Evolutionary conservation across 2,888 invertebrate species (phyloP).

Genomic region (Lasius fuliginosus): DNA sequence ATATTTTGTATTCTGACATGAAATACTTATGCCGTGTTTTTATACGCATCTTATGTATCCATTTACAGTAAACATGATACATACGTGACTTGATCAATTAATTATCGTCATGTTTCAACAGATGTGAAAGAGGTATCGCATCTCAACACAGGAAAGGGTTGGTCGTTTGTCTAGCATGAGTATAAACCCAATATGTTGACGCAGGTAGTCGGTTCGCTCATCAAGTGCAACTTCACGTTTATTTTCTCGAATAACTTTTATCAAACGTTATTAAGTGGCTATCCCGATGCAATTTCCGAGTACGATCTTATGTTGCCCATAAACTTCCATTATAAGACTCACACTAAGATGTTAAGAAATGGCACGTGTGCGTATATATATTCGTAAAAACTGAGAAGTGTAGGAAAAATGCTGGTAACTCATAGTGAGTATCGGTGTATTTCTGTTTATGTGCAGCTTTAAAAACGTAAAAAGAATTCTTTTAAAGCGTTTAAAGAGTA

Average conservation of each 20-base stretch:
- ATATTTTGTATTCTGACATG: background rate
- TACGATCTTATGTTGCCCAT: background rate
- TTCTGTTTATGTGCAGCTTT: background rate
- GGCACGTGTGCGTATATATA: background rate
- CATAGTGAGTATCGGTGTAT: background rate
- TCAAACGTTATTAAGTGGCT: constrained; percentile 34
- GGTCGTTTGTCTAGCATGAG: background rate
- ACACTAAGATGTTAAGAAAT: background rate
- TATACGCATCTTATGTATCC: background rate
- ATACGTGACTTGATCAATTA: background rate
- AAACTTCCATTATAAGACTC: background rate
- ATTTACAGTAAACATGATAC: background rate
- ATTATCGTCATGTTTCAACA: constrained; percentile 21
- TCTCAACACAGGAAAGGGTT: background rate
- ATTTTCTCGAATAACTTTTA: constrained; percentile 17
- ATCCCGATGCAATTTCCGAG: background rate
- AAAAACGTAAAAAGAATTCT: background rate
- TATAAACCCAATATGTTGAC: constrained; percentile 33
- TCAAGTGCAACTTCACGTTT: constrained; percentile 13
- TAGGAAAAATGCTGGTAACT: background rate
- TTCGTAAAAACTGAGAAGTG: background rate
- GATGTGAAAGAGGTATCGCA: background rate
- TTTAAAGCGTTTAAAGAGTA: background rate
- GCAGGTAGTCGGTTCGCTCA: background rate
- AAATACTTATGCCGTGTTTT: background rate